Percentiles rank a stretch among this genome's conserved stretches.
These are phyloP conservation scores for Alloplasta piceator DNA, from an alignment of 2,888 invertebrate species.

Conservation along the genomic window DNA sequence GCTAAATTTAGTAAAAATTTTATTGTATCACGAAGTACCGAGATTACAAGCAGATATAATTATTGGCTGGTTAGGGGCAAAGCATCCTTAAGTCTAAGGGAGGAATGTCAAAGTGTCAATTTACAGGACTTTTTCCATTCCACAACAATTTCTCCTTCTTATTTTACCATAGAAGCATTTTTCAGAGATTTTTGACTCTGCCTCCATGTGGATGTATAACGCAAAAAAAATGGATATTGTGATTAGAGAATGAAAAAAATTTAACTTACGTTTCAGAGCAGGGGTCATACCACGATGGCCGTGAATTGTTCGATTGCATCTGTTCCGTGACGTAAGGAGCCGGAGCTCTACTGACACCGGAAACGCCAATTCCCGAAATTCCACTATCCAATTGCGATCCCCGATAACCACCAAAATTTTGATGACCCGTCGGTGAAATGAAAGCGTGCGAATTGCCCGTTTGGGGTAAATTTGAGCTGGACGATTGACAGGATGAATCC, in stretches of 20 bases:
- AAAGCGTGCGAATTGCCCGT: slow-evolving; percentile 73
- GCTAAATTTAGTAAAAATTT: too few species aligned
- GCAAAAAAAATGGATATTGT: slow-evolving; percentile 2
- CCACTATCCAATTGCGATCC: slow-evolving; percentile 73
- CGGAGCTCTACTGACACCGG: slow-evolving; percentile 46
- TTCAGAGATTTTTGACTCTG: too few species aligned
- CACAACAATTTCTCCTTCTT: too few species aligned
- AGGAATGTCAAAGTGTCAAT: too few species aligned
- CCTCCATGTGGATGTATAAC: too few species aligned
- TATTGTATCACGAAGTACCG: too few species aligned
- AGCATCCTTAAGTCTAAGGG: too few species aligned
- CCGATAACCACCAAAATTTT: slow-evolving; percentile 70
- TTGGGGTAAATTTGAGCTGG: slow-evolving; percentile 11
- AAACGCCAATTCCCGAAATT: slow-evolving; percentile 20
- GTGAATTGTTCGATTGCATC: slow-evolving; percentile 82
- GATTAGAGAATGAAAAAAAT: slow-evolving; percentile 44
- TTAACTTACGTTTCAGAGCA: slow-evolving; percentile 84
- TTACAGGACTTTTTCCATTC: too few species aligned
- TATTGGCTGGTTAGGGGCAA: too few species aligned
- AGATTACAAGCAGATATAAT: too few species aligned
- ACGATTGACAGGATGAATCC: slow-evolving; percentile 43
- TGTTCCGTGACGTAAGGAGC: slow-evolving; percentile 83
- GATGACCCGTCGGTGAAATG: slow-evolving; percentile 70
- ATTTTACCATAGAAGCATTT: too few species aligned
- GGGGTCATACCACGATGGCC: slow-evolving; percentile 86